Conservation (phyloP, 2,888 invertebrate species). For the Agrochola circellaris region DNA sequence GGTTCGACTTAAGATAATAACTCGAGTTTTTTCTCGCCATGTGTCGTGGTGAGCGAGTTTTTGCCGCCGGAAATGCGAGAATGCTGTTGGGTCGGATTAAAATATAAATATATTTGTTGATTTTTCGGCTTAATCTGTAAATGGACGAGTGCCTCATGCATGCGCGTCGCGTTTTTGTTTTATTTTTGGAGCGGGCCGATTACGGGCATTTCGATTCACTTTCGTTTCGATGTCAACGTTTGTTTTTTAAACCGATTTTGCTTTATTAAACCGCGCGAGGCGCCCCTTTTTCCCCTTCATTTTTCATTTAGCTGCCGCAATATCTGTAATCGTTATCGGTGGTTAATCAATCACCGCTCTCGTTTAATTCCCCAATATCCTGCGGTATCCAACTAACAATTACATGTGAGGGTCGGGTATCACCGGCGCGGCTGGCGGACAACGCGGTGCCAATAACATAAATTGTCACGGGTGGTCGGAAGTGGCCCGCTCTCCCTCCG, state of each 20-base stretch:
- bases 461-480: slow-evolving; percentile 88
- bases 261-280: slow-evolving; percentile 67
- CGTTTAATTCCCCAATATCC: slow-evolving; percentile 90
- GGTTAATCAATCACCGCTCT: slow-evolving; percentile 88
- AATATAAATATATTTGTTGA: slow-evolving; percentile 86
- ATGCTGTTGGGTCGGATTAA: slow-evolving; percentile 87
- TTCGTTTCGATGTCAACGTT: slow-evolving; percentile 73
- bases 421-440: slow-evolving; percentile 81
- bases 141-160: slow-evolving; percentile 76
- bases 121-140: slow-evolving; percentile 87
- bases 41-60: slow-evolving; percentile 84
- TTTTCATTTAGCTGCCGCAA: slow-evolving; percentile 79
- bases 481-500: slow-evolving; percentile 74
- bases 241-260: slow-evolving; percentile 74
- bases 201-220: slow-evolving; percentile 77
- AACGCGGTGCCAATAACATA: slow-evolving; percentile 88
- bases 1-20: slow-evolving; percentile 91
- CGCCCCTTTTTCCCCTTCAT: slow-evolving; percentile 72
- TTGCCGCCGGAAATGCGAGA: slow-evolving; percentile 89
- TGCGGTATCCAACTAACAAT: slow-evolving; percentile 88
- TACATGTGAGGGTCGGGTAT: slow-evolving; percentile 88
- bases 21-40: slow-evolving; percentile 89
- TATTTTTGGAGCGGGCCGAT: slow-evolving; percentile 73
- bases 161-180: slow-evolving; percentile 75
- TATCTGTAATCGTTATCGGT: slow-evolving; percentile 86